Conservation (phyloP, 2,113 vertebrate genomes). For the Melanerpes aurifrons region DNA sequence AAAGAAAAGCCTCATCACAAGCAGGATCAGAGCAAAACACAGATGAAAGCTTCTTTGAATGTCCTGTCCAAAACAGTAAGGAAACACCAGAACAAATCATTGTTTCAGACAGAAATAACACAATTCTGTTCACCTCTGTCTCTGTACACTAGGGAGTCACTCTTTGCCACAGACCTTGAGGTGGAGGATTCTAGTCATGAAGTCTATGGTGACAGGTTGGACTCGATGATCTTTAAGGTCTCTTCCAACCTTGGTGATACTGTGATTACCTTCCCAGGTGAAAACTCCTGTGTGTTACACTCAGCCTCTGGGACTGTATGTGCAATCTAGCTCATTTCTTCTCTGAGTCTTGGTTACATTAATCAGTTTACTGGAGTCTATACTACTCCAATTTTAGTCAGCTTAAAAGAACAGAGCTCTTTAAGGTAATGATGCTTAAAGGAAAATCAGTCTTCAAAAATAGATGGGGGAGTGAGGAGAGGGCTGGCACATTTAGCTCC, state of each 20-base stretch:
- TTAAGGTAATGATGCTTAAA: background rate
- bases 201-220: no score
- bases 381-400: background rate
- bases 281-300: background rate
- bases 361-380: background rate
- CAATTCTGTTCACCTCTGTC: background rate
- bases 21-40: background rate
- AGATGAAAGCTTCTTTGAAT: conserved; percentile 1
- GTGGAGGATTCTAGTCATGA: no score
- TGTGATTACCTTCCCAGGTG: background rate
- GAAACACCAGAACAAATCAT: background rate
- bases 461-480: background rate
- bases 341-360: background rate
- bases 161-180: no score
- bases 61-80: background rate
- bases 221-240: no score
- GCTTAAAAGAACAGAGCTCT: background rate
- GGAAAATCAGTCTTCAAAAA: background rate
- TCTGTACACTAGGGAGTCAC: no score
- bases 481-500: background rate
- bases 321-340: background rate
- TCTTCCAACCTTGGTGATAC: no score
- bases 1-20: background rate
- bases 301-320: background rate
- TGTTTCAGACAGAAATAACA: background rate